A percentile compares a stretch with the other conserved stretches of the same genome.
These are phyloP conservation scores for Luscinia luscinia DNA, from an alignment of 2,797 vertebrate genomes.

Conservation along the genomic window DNA sequence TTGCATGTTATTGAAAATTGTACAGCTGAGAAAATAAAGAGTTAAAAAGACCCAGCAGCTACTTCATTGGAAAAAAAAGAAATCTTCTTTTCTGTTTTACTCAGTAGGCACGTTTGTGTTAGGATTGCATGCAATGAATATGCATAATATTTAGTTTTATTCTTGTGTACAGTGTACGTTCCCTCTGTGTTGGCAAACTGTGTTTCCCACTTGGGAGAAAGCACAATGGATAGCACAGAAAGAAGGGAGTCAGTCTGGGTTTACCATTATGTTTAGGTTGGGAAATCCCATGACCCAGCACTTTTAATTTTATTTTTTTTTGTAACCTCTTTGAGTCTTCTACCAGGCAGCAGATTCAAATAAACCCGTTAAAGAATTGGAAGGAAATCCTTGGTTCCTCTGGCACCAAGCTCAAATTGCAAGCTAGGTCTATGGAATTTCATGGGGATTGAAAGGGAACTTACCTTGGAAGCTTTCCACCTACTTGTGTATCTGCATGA, in stretches of 20 bases:
- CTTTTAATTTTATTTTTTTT: slow-evolving; percentile 20
- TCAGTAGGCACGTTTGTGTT: slow-evolving; percentile 3
- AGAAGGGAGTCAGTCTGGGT: not conserved
- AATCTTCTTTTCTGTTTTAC: not conserved
- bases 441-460: not conserved
- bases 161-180: slow-evolving; percentile 27
- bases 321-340: not conserved
- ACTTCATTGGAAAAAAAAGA: not conserved
- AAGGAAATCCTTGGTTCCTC: slow-evolving; percentile 7
- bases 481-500: slow-evolving; percentile 1
- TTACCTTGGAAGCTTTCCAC: slow-evolving; percentile 36
- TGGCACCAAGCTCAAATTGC: not conserved
- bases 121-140: slow-evolving; percentile 45
- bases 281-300: not conserved
- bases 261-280: not conserved
- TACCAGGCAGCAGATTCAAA: not conserved
- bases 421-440: not conserved
- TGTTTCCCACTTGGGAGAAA: slow-evolving; percentile 11
- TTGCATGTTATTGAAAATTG: not conserved
- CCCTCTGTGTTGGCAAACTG: not conserved
- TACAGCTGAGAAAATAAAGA: not conserved
- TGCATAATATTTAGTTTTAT: slow-evolving; percentile 56
- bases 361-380: not conserved
- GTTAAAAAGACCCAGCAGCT: slow-evolving; percentile 34
- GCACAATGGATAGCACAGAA: not conserved